A percentile compares a stretch with the other conserved stretches of the same genome.
Evolutionary conservation across 2,888 invertebrate species (phyloP).

Genomic region (Drosophila buzzatii): DNA sequence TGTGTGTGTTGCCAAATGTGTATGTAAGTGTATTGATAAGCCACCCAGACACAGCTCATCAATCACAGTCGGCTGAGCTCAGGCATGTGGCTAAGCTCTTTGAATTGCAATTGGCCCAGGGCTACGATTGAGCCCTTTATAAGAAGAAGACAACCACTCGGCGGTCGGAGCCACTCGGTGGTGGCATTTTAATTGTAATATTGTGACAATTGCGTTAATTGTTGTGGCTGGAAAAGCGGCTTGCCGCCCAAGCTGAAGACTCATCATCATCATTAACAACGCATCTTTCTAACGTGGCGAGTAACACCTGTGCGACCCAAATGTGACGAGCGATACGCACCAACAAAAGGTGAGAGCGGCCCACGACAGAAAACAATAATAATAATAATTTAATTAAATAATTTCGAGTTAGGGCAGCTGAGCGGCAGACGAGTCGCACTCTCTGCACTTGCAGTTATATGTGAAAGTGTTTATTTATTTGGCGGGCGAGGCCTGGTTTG

Average conservation of each 20-base stretch:
- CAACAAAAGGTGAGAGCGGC: constrained; percentile 59
- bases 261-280: constrained; percentile 27
- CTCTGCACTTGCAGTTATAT: constrained; percentile 52
- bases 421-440: constrained; percentile 1
- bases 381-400: constrained; percentile 63
- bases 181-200: constrained; percentile 10
- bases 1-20: constrained; percentile 24
- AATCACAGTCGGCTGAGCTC: constrained; percentile 36
- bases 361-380: constrained; percentile 33
- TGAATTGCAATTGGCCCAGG: background rate
- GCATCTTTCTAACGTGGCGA: constrained; percentile 6
- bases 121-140: constrained; percentile 21
- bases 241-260: constrained; percentile 31
- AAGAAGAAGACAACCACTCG: background rate
- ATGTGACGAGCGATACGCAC: constrained; percentile 39
- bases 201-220: constrained; percentile 24
- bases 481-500: constrained; percentile 19
- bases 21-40: constrained; percentile 13
- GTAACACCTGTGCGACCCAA: constrained; percentile 37
- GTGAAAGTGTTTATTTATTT: constrained; percentile 70
- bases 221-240: constrained; percentile 29
- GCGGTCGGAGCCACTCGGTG: background rate
- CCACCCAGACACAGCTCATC: constrained; percentile 23
- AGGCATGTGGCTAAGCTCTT: constrained; percentile 5
- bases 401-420: constrained; percentile 35